Evolutionary conservation across 2,113 vertebrate species (phyloP), one percentile per base, ranked within the genome.

Genomic region (Cephalopholis sonnerati): DNA sequence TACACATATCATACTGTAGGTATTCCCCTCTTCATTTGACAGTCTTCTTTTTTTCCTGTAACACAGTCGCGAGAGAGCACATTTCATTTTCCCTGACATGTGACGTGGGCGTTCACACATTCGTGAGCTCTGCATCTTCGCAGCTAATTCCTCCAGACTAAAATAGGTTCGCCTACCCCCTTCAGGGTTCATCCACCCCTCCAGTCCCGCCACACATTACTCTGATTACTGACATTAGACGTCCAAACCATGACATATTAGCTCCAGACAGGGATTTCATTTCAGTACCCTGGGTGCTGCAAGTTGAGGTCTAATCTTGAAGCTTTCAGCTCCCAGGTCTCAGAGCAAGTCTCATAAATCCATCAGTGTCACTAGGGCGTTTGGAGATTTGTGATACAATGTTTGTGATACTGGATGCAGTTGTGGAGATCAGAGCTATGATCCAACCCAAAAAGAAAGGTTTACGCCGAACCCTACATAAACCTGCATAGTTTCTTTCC

Each of bases 61-160:
- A 46, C 59, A 61, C 59, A 50, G 73, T 65, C 50, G 32, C 22
- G 7, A 27, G 25, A 54, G 32, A 64, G 29, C 64, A 65, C 36
- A 50, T 87, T 84, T 83, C 24, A 67, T 68, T 73, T 77, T 87
- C 48, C 50, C 65, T 78, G 67, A 55, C 46, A 77, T 67, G 39
- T 85, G 66, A 85, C 39, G 74, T 66, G 41, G 76, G 59, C 15
- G 50, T 91, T 90, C 74, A 58, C 86, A 86, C 77, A 63, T 90
- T 89, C 20, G 17, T 11, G 61, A 65, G 62, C 84, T 66, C 46
- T 74, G 77, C 53, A 85, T 85, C 79, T 81, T 82, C 20, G 11
- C 59, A 63, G 80, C 84, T 84, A 73, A 76, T 85, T 86, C 79
- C 72, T 82, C 72, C 50, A 57, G 46, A 77, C 59, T 48, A 73